Evolutionary conservation across 2,797 vertebrate genomes (phyloP).

Genomic region (Agapornis canus): DNA sequence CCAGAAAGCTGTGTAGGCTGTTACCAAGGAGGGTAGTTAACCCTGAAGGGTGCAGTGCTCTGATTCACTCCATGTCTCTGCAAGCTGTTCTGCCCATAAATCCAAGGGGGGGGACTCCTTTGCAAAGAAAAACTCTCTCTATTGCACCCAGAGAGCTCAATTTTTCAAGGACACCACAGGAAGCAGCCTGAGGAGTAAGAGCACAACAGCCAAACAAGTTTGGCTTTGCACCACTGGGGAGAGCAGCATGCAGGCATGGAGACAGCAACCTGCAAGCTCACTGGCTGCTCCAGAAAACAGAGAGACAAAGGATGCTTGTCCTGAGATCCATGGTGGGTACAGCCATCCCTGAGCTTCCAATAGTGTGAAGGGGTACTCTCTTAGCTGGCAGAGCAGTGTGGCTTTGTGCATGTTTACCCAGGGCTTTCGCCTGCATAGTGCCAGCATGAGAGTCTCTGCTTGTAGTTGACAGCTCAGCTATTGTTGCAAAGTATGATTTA

Average conservation of each 20-base stretch:
- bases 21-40: background rate
- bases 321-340: fast-evolving
- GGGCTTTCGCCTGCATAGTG: background rate
- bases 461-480: constrained; percentile 34
- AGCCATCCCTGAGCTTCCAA: background rate
- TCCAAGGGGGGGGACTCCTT: background rate
- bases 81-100: background rate
- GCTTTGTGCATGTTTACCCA: background rate
- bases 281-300: background rate
- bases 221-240: background rate
- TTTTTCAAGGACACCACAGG: background rate
- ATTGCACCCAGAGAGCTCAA: background rate
- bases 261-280: background rate
- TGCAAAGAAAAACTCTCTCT: background rate
- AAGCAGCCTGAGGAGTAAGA: background rate
- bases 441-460: background rate
- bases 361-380: background rate
- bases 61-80: background rate
- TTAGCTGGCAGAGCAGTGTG: background rate
- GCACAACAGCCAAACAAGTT: background rate
- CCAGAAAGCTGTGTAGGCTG: fast-evolving
- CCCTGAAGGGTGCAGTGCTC: background rate
- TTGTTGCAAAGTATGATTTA: constrained; percentile 68
- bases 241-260: background rate
- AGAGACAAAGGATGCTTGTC: background rate